Percentiles rank a stretch among this genome's conserved stretches.
Evolutionary conservation across 2,113 vertebrate genomes (phyloP).

Genomic region (Ageneiosus marmoratus): DNA sequence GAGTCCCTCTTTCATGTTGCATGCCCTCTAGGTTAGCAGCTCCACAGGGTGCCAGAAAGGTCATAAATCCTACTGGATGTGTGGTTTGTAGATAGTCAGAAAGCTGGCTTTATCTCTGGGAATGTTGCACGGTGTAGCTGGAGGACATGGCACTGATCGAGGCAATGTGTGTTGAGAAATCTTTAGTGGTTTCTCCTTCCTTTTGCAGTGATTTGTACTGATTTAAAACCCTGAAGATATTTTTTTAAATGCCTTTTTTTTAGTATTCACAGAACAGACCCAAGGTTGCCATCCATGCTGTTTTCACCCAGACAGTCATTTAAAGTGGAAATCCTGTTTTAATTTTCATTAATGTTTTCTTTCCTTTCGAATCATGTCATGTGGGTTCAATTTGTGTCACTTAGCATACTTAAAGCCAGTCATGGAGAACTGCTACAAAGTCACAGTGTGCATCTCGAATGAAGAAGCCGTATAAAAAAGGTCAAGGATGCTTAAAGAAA

Average conservation of each 20-base stretch:
- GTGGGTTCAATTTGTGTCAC: neutral
- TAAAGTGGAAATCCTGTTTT: neutral
- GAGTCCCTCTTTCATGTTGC: constrained; percentile 43
- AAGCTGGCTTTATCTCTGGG: constrained; percentile 22
- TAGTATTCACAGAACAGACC: neutral
- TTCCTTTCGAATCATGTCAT: neutral
- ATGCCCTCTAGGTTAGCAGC: constrained; percentile 48
- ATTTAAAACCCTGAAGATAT: neutral
- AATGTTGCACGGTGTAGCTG: constrained; percentile 17
- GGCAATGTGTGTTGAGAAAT: constrained; percentile 5
- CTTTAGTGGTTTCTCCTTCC: neutral
- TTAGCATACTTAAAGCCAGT: neutral
- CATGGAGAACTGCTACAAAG: neutral
- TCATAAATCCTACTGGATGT: constrained; percentile 51
- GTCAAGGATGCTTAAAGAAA: no score
- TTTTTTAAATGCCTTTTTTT: neutral
- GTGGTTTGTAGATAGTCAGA: constrained; percentile 42
- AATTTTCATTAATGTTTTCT: neutral
- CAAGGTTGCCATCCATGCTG: neutral
- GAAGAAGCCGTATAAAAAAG: neutral
- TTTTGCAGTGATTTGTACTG: neutral
- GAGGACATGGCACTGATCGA: constrained; percentile 21
- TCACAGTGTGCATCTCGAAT: neutral
- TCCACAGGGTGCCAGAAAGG: constrained; percentile 37
- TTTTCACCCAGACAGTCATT: neutral